Base-by-base conservation (phyloP, 2,888 invertebrate genomes). In the Dolomedes plantarius region DNA sequence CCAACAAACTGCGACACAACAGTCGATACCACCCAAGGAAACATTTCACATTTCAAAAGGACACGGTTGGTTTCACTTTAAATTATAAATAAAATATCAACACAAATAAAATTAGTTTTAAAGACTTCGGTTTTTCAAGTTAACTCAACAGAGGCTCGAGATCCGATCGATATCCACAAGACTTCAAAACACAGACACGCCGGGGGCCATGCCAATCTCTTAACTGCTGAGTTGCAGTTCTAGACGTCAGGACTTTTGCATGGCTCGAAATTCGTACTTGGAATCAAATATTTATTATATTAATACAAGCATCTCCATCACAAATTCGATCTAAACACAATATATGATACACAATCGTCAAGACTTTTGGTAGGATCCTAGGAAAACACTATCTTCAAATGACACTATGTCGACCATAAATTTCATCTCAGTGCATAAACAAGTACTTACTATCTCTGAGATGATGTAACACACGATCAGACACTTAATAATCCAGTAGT, bases 131-230 rank as follows among this genome's bases (percentile, higher is more conserved):
- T 67, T 72, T 68, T 68, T n/a, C 41, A 28, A 68, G 50, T 36
- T 80, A 68, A 36, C 29, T 64, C 16, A 62, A 19, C 36, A 76
- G 71, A 76, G 67, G 72, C 67, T 62, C 62, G 41, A 81, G 81
- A 81, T 71, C 32, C 68, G 31, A 67, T 74, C 74, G 74, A 74
- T 79, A 77, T 65, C 62, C 72, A 69, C 64, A 28, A 56, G 56
- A 86, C 85, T 86, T 86, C 85, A 86, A 86, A 86, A 86, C 85
- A 74, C 64, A 75, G 78, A 75, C 85, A 78, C 85, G 78, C 78
- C 79, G 85, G 73, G 74, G 69, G 85, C 85, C 85, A 86, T 86
- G 78, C 82, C 82, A 69, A 76, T 73, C 85, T 50, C 68, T 39
- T 72, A 56, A 78, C 76, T 83, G 82, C 82, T 32, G 65, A 67